These are phyloP conservation scores for Euglossa dilemma DNA, from an alignment of 1,140 invertebrate genomes.

Conservation along the genomic window DNA sequence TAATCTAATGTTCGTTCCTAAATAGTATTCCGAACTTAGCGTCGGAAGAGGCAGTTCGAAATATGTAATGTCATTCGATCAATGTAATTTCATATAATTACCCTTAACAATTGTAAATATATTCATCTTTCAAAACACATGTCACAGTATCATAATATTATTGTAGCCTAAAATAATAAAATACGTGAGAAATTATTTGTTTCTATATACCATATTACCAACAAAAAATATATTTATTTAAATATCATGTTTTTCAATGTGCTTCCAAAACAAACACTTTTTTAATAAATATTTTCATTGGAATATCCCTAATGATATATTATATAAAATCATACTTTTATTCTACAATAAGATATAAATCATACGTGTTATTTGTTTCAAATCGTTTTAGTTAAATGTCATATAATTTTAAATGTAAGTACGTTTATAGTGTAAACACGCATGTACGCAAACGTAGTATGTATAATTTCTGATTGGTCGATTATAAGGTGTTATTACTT, in stretches of 20 bases:
- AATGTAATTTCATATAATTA: not conserved
- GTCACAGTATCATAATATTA: not conserved
- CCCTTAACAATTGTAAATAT: conserved; percentile 6
- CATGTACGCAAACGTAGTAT: too few relatives aligned
- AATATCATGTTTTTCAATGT: not conserved
- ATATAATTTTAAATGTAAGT: too few relatives aligned
- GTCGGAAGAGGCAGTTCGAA: not conserved
- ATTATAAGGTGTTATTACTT: too few relatives aligned
- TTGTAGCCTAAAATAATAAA: conserved; percentile 6
- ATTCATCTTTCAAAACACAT: not conserved
- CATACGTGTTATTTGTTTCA: not conserved
- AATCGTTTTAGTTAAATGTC: not conserved
- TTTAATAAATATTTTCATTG: not conserved
- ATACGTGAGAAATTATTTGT: conserved; percentile 1
- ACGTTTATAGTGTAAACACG: not conserved
- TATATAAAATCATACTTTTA: not conserved
- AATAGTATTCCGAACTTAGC: not conserved
- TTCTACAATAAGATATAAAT: not conserved
- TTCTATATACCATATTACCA: not conserved
- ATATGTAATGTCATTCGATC: not conserved
- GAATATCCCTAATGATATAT: not conserved
- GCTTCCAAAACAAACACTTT: not conserved
- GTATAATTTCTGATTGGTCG: not conserved
- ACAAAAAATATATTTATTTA: not conserved
- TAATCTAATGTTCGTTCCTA: not conserved